Evolutionary conservation across 2,113 vertebrate genomes (phyloP), one percentile per base, ranked within the genome.

Genomic region (Scophthalmus maximus): DNA sequence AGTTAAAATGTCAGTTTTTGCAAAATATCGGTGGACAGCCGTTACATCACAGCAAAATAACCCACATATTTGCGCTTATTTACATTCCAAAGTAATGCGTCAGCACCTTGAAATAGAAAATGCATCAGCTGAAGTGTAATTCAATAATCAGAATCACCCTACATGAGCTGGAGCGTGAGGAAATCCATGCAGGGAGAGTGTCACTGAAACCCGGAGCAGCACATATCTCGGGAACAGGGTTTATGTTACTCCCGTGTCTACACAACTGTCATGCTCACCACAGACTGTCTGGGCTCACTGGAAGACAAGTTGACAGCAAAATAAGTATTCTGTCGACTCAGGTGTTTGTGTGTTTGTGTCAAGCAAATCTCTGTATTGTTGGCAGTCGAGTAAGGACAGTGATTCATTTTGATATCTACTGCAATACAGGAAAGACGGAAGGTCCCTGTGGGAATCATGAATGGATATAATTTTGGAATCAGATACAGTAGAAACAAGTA

Each of bases 51-150:
- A 8, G 5, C 15, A 46, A n/a, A 38, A 46, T 46, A 3, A 6
- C 8, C 42, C 8, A 8, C 1, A 47, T 62, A 17, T 46, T 32
- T 50, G 8, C 0, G 36, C 36, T 23, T 44, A 4, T 44, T 44
- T 26, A 36, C 53, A 22, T 20, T 56, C 6, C 8, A n/a, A n/a
- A 53, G 2, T 8, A 5, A 27, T 25, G 52, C 2, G 11, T 42
- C 34, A 52, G 46, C 14, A 30, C 5, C 15, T 46, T 25, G 4
- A 76, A 76, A 70, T 62, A 67, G 42, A 52, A 50, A 8, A 23
- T 22, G 56, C 47, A 50, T 69, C 66, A 72, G 38, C 69, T 63
- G 27, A 80, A n/a, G 49, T 80, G 76, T 81, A 81, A 83, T 63
- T 30, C 46, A 73, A 68, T 72, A 50, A 65, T 25, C 46, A 32